A percentile compares a stretch with the other conserved stretches of the same genome.
phyloP scores from a whole-genome alignment of 2,113 vertebrate species.

The Rostratula benghalensis region DNA sequence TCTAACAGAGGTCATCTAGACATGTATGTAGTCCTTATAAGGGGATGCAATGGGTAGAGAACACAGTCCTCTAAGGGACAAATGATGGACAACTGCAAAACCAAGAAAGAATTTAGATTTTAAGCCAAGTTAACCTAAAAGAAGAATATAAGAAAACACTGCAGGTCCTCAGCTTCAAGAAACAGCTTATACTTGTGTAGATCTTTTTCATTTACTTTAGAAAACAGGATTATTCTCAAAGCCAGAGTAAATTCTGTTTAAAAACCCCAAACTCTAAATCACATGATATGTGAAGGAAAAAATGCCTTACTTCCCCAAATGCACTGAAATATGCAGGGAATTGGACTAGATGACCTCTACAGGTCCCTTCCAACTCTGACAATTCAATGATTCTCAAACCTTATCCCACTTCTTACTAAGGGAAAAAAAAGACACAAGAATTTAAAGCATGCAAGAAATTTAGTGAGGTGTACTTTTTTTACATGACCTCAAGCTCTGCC shows the following conservation, averaged over 20 bases:
- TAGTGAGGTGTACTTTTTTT: background rate
- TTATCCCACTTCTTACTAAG: background rate
- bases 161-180: background rate
- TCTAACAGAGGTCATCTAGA: background rate
- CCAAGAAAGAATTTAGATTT: background rate
- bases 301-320: background rate
- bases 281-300: fast-evolving
- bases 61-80: background rate
- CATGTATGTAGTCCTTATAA: background rate
- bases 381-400: background rate
- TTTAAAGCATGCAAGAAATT: background rate
- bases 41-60: background rate
- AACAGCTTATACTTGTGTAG: background rate
- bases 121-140: background rate
- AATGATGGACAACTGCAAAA: background rate
- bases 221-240: background rate
- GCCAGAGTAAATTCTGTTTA: background rate
- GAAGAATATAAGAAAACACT: background rate
- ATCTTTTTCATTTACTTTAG: background rate
- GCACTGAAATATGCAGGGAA: background rate
- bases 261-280: background rate
- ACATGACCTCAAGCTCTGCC: background rate
- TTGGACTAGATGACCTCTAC: too few relatives aligned
- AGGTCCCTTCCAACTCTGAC: too few relatives aligned
- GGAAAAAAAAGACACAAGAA: background rate